A percentile compares a stretch with the other conserved stretches of the same genome.
Conservation (phyloP, 2,797 vertebrate species). For the Acrossocheilus fasciatus region DNA sequence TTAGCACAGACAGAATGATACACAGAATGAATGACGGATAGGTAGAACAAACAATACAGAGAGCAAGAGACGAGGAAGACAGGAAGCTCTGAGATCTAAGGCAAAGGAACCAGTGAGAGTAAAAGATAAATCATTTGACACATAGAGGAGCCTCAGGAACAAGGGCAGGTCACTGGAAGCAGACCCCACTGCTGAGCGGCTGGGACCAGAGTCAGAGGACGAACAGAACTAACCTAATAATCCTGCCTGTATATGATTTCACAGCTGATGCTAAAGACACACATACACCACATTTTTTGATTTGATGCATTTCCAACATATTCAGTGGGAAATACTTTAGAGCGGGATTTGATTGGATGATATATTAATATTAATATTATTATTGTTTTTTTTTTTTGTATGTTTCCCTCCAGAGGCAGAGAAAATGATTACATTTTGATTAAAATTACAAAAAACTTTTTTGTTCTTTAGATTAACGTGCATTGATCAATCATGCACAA, state of each 20-base stretch:
- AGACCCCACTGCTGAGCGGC: background rate
- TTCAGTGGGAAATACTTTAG: background rate
- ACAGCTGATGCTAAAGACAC: background rate
- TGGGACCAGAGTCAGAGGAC: background rate
- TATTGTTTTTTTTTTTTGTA: background rate
- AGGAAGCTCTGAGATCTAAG: background rate
- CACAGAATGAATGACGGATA: background rate
- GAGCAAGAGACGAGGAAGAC: background rate
- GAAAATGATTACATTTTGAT: background rate
- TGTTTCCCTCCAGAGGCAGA: background rate
- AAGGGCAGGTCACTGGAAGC: background rate
- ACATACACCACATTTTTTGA: background rate
- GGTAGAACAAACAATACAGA: background rate
- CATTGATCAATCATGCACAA: background rate
- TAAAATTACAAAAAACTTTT: background rate
- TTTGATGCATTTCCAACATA: background rate
- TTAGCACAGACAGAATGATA: background rate
- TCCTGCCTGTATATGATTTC: background rate
- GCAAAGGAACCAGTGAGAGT: background rate
- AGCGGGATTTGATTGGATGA: background rate
- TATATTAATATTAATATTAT: background rate
- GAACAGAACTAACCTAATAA: background rate
- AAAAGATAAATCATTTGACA: constrained; percentile 1
- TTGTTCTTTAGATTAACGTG: background rate
- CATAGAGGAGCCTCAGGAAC: background rate